Conservation (phyloP, 1,140 invertebrate genomes). For the Drosophila melanogaster region DNA sequence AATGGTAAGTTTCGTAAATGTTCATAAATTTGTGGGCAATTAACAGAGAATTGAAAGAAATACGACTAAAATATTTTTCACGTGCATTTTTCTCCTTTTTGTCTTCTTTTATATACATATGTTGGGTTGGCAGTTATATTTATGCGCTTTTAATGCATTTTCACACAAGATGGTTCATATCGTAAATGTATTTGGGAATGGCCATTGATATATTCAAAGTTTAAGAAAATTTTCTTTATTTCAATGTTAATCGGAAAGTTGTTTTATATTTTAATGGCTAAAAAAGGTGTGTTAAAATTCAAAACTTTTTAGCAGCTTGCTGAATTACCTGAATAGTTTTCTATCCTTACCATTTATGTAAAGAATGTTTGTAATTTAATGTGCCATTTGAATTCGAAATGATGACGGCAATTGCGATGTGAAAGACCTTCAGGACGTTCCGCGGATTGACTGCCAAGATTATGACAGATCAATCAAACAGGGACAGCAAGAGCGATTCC, state of each 20-base stretch:
- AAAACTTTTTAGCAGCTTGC: too few species aligned
- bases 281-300: neutral
- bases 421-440: neutral
- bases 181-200: too few species aligned
- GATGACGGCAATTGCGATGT: neutral
- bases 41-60: neutral
- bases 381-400: neutral
- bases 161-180: too few species aligned
- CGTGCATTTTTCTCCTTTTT: neutral
- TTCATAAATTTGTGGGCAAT: constrained; percentile 19
- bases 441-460: constrained; percentile 1
- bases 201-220: too few species aligned
- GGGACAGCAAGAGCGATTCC: neutral
- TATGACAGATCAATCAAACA: constrained; percentile 16
- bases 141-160: too few species aligned
- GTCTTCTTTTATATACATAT: neutral
- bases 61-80: neutral
- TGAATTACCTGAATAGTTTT: too few species aligned
- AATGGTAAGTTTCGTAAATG: constrained; percentile 2
- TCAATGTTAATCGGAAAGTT: neutral
- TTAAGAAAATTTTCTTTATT: too few species aligned
- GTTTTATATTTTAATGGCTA: neutral
- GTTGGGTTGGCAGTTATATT: too few species aligned
- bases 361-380: too few species aligned
- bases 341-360: too few species aligned